Base-by-base conservation (phyloP, 2,888 invertebrate genomes). In the Deroplatys truncata region DNA sequence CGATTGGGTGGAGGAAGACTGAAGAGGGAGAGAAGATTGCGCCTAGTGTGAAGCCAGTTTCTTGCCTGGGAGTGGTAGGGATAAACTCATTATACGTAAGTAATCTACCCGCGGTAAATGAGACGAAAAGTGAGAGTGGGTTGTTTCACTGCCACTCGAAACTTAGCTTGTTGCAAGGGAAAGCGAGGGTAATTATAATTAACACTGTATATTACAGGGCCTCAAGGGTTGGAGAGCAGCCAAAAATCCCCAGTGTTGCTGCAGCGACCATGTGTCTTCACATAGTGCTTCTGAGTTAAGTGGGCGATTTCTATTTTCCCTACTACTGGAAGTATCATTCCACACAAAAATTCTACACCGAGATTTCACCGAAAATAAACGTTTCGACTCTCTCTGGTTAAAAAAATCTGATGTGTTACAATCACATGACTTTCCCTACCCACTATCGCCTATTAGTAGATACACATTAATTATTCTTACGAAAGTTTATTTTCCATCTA, bases 161-260 rank as follows among this genome's bases (percentile, higher is more conserved):
- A 28, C 28, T 49, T 43, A 20, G 49, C 25, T 85, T 85, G 85
- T 35, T 35, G 35, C 35, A 43, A 85, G 85, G 35, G 85, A 85
- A 85, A 49, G 49, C 15, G 85, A 82, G 84, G 86, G 28, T 89
- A 84, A 89, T 89, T 89, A 87, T 89, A 89, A 87, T 84, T 84
- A 89, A 84, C 85, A 43, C 28, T 85, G 85, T 72, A 72, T 72
- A 72, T 72, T 72, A 72, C 56, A 72, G 56, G 56, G 56, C 56
- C 56, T 72, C 56, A 20, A 72, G 56, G 56, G 56, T 72, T 72
- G 56, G 56, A 72, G 56, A 72, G 56, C 56, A 72, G 56, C 56
- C 56, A 72, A 72, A 72, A 72, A 72, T 72, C 56, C 56, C 25
- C 16, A 72, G 56, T 72, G 20, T 72, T 72, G 56, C 56, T 72